Conservation (phyloP, 2,888 invertebrate genomes). For the Troglohyphantes excavatus region DNA sequence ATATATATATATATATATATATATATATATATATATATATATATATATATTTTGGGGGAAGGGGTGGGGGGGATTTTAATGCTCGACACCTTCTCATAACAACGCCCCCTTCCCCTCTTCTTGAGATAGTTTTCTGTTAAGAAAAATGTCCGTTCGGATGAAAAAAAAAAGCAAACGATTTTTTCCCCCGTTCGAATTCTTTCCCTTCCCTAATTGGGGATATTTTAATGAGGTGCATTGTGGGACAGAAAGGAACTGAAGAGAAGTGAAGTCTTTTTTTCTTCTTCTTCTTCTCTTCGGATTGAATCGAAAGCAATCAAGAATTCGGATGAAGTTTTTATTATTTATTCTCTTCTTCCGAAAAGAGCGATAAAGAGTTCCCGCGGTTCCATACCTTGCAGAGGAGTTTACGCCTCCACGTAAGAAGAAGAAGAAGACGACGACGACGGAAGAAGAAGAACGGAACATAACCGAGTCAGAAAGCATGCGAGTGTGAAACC, state of each 20-base stretch:
- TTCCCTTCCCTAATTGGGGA: background rate
- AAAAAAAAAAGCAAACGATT: background rate
- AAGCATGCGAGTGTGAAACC: no score
- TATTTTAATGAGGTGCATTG: constrained; percentile 9
- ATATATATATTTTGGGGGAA: no score
- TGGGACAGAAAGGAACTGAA: background rate
- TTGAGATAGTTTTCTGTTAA: background rate
- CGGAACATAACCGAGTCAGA: no score
- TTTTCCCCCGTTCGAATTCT: background rate
- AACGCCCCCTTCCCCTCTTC: no score
- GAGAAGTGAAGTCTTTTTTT: background rate
- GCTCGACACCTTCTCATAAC: no score
- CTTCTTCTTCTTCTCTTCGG: background rate
- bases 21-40: no score
- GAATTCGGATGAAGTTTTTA: constrained; percentile 8
- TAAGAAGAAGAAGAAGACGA: no score
- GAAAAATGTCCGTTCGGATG: background rate
- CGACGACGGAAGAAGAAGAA: no score
- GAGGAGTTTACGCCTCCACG: no score
- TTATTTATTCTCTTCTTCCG: background rate
- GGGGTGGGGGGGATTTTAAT: no score
- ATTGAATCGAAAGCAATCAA: background rate
- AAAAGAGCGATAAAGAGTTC: background rate
- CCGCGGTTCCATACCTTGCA: background rate
- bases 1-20: no score